Percentiles rank a stretch among this genome's conserved stretches.
Evolutionary conservation across 2,113 vertebrate species (phyloP).

Genomic region (Alligator mississippiensis): DNA sequence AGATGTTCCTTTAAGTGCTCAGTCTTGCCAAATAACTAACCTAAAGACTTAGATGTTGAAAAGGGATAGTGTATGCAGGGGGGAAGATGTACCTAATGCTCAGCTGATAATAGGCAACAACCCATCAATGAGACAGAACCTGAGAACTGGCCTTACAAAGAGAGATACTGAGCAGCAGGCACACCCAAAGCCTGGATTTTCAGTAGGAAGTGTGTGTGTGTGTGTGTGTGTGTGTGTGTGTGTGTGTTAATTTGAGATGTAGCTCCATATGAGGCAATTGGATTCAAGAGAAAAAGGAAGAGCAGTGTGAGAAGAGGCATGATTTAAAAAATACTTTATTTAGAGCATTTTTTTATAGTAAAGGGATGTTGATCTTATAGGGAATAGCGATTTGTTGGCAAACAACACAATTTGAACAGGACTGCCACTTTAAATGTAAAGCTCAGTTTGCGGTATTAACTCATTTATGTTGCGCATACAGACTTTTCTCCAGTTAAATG

Average conservation of each 20-base stretch:
- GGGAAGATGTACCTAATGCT: slow-evolving; percentile 35
- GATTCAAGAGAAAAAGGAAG: neutral
- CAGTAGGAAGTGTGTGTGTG: slow-evolving; percentile 17
- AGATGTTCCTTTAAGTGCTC: slow-evolving; percentile 24
- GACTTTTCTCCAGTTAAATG: neutral
- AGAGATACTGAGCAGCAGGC: slow-evolving; percentile 34
- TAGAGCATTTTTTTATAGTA: neutral
- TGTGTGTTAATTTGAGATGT: no score
- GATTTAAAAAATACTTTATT: neutral
- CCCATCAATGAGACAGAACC: slow-evolving; percentile 42
- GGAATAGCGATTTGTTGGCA: slow-evolving; percentile 4
- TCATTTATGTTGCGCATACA: neutral
- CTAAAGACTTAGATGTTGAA: slow-evolving; percentile 49
- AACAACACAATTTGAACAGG: neutral
- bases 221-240: neutral
- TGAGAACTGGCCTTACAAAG: slow-evolving; percentile 7
- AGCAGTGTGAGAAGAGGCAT: neutral
- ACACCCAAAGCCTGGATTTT: slow-evolving; percentile 48
- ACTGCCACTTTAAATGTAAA: slow-evolving; percentile 3
- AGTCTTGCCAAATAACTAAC: slow-evolving; percentile 47
- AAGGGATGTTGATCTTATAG: slow-evolving; percentile 12
- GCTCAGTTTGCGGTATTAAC: slow-evolving; percentile 5
- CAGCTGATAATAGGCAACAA: slow-evolving; percentile 22
- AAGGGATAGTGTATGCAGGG: slow-evolving; percentile 42
- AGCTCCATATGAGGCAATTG: neutral